A percentile compares a stretch with the other conserved stretches of the same genome.
These are phyloP conservation scores for Arctia plantaginis DNA, from an alignment of 2,888 invertebrate species.

Conservation along the genomic window DNA sequence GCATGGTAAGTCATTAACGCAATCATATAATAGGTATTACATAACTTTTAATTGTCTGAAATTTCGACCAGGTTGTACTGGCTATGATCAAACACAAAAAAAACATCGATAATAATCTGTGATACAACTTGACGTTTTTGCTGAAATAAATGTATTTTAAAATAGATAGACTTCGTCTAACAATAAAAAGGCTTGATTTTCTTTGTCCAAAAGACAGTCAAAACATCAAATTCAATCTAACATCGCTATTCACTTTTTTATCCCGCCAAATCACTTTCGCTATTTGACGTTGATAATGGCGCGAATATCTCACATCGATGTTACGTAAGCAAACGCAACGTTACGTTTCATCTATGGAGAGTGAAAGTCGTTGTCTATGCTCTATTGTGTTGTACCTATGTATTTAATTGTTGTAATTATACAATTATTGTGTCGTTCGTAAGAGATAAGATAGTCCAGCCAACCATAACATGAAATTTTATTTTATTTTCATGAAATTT, in stretches of 20 bases:
- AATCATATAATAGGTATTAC: neutral
- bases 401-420: slow-evolving; percentile 17
- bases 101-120: neutral
- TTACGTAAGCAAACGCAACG: slow-evolving; percentile 15
- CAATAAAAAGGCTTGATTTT: neutral
- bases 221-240: slow-evolving; percentile 5
- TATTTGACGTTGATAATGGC: slow-evolving; percentile 17
- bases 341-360: slow-evolving; percentile 18
- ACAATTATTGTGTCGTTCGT: neutral
- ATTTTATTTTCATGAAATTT: no score
- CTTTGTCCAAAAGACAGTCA: neutral
- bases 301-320: slow-evolving; percentile 17
- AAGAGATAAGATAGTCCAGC: neutral
- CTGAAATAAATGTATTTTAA: neutral
- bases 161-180: neutral
- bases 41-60: neutral
- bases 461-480: neutral
- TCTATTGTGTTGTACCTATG: slow-evolving; percentile 13
- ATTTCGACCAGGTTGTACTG: neutral
- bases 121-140: neutral
- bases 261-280: slow-evolving; percentile 17
- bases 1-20: neutral
- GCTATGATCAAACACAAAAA: neutral
- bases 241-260: neutral
- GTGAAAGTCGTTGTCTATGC: slow-evolving; percentile 17